Conservation (phyloP, 1,140 invertebrate species). For the Arctopsyche grandis region DNA sequence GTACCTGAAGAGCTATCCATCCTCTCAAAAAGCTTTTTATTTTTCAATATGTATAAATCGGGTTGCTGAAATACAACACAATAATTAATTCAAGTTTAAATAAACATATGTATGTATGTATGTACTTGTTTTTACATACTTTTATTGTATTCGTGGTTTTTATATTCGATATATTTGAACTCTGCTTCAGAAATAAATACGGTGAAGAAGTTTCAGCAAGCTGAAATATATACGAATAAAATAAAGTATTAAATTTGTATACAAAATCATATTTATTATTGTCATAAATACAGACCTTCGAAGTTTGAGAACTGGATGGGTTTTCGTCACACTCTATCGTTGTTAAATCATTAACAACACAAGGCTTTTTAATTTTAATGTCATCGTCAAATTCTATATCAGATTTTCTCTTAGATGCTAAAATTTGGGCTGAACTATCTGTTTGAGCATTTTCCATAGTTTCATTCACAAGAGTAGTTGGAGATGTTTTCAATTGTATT, state of each 20-base stretch:
- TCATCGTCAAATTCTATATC: too few relatives aligned
- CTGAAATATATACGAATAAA: not conserved
- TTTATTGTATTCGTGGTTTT: not conserved
- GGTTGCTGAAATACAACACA: not conserved
- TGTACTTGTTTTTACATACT: not conserved
- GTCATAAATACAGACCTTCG: too few relatives aligned
- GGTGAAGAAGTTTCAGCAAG: conserved; percentile 28
- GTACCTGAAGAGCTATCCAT: not conserved
- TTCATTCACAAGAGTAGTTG: not conserved
- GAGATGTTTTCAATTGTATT: not conserved
- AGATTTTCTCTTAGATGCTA: not conserved
- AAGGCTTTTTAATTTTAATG: too few relatives aligned
- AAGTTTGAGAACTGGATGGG: too few relatives aligned
- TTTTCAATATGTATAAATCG: conserved; percentile 32
- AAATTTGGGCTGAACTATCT: not conserved
- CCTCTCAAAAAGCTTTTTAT: conserved; percentile 18
- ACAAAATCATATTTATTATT: too few relatives aligned
- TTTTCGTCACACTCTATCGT: too few relatives aligned
- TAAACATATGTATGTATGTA: not conserved
- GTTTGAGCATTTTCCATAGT: not conserved
- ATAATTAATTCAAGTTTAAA: not conserved
- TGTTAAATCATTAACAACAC: not conserved
- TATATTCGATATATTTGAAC: not conserved
- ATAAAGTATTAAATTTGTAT: not conserved
- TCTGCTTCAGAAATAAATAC: conserved; percentile 46